Evolutionary conservation across 2,888 invertebrate species (phyloP).

Genomic region (Mythimna ferrago): DNA sequence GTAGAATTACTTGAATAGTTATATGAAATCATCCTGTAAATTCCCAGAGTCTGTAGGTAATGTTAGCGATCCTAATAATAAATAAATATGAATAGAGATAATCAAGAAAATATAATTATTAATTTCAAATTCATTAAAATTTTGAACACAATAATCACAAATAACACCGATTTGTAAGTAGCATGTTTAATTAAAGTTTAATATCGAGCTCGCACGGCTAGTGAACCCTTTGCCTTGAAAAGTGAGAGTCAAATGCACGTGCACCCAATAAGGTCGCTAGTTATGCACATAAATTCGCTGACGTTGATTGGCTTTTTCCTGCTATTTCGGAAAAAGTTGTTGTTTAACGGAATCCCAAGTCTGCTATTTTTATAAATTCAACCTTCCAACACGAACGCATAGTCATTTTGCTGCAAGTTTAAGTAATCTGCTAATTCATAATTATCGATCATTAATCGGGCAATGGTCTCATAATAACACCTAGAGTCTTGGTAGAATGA

Average conservation of each 20-base stretch:
- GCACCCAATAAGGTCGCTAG: conserved; percentile 59
- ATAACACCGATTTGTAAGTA: conserved; percentile 7
- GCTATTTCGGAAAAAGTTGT: conserved; percentile 3
- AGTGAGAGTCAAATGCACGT: conserved; percentile 63
- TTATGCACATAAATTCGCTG: conserved; percentile 45
- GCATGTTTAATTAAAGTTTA: conserved; percentile 41
- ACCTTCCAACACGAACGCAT: no score
- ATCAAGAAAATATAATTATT: not conserved
- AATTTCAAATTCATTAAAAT: conserved; percentile 1
- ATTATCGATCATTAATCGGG: no score
- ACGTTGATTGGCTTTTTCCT: conserved; percentile 40
- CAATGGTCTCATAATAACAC: no score
- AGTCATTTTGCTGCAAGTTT: no score
- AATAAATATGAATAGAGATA: no score
- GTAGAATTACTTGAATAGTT: no score
- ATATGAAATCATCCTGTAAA: no score
- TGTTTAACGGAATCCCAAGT: not conserved
- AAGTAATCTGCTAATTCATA: no score
- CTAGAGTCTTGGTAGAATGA: no score
- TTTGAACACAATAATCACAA: not conserved
- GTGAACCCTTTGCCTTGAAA: conserved; percentile 65
- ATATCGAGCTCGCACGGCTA: conserved; percentile 50
- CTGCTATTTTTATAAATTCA: no score
- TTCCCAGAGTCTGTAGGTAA: no score
- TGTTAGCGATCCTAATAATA: no score